These are phyloP conservation scores for Oreochromis aureus DNA, from an alignment of 2,113 vertebrate species.

Conservation along the genomic window DNA sequence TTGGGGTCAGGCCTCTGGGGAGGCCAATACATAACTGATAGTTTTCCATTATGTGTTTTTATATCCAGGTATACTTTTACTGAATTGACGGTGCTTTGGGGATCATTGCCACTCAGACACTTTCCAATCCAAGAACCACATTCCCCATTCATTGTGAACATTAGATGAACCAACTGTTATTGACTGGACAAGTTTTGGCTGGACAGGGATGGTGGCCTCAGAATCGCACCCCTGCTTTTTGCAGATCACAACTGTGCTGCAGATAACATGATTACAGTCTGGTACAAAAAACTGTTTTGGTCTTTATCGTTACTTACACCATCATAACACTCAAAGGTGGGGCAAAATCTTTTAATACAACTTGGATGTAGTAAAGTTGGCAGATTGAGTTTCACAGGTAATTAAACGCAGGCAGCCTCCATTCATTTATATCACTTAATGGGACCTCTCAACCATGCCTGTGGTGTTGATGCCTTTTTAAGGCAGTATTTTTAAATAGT, in stretches of 20 bases:
- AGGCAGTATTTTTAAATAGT: background rate
- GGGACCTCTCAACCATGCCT: background rate
- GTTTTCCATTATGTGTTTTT: background rate
- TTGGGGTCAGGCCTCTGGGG: fast-evolving
- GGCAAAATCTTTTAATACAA: background rate
- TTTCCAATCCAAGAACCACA: background rate
- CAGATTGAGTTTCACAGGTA: background rate
- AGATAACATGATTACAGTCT: background rate
- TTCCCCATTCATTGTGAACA: background rate
- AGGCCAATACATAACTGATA: background rate
- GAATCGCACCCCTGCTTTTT: background rate
- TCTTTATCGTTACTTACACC: background rate
- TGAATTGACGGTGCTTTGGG: background rate
- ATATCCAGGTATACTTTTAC: background rate
- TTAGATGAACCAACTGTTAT: background rate
- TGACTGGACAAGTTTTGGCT: background rate
- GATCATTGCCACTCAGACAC: background rate
- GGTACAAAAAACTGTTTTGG: background rate
- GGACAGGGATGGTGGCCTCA: background rate
- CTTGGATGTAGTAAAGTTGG: background rate
- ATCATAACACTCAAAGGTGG: background rate
- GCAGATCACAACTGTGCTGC: background rate
- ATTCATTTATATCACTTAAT: background rate
- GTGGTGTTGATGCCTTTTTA: background rate
- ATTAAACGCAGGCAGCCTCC: background rate